Evolutionary conservation across 1,140 invertebrate species (phyloP).

Genomic region (Trigoniulus corallinus): DNA sequence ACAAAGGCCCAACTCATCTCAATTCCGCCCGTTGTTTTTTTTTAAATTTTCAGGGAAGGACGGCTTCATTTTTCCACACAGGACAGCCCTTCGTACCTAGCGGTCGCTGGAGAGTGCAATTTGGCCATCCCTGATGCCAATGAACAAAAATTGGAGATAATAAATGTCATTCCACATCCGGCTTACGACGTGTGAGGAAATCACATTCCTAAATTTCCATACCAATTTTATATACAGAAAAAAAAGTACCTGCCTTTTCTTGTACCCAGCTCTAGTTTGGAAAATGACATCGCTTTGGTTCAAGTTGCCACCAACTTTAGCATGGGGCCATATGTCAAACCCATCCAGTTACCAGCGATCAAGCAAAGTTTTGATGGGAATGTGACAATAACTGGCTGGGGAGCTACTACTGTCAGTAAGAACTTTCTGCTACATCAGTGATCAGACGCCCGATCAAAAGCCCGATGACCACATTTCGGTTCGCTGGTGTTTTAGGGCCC

Average conservation of each 20-base stretch:
- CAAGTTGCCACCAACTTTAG: background rate
- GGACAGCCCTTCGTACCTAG: background rate
- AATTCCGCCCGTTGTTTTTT: background rate
- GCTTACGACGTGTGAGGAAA: background rate
- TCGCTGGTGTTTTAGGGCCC: background rate
- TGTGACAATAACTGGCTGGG: background rate
- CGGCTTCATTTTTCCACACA: background rate
- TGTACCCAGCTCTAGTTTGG: background rate
- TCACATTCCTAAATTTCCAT: background rate
- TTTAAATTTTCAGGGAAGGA: background rate
- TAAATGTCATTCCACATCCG: background rate
- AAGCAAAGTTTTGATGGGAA: background rate
- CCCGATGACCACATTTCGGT: background rate
- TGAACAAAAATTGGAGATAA: background rate
- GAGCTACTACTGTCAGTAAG: background rate
- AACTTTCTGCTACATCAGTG: background rate
- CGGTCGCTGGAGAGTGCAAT: background rate
- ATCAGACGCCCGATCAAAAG: background rate
- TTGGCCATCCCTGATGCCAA: background rate
- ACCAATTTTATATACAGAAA: background rate
- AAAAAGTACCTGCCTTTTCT: too few relatives aligned
- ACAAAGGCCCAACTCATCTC: background rate
- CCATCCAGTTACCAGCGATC: background rate
- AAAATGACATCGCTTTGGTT: background rate
- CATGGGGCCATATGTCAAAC: background rate